Evolutionary conservation across 2,797 vertebrate species (phyloP).

Genomic region (Hydrolagus colliei): DNA sequence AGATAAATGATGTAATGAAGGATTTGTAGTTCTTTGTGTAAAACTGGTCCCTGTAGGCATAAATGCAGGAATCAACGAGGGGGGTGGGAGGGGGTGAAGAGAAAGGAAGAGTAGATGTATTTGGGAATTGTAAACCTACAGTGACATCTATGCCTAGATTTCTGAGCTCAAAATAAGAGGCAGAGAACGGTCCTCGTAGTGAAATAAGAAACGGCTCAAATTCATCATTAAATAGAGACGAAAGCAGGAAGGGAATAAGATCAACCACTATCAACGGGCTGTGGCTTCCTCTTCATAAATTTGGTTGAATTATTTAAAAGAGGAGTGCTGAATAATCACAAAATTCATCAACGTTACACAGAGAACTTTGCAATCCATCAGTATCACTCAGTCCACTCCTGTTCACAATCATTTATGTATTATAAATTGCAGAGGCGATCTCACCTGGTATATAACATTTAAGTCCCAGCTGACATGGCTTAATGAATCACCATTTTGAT

Average conservation of each 20-base stretch:
- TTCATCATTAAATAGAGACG: not conserved
- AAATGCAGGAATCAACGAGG: too few relatives aligned
- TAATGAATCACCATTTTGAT: too few relatives aligned
- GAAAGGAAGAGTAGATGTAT: not conserved
- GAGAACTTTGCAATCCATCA: not conserved
- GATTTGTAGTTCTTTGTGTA: not conserved
- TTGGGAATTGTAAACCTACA: not conserved
- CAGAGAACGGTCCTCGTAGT: too few relatives aligned
- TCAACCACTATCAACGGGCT: too few relatives aligned
- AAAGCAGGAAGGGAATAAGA: not conserved
- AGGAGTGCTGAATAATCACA: not conserved
- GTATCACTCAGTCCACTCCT: too few relatives aligned
- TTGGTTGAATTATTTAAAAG: not conserved
- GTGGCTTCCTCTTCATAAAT: not conserved
- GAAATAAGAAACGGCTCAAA: too few relatives aligned
- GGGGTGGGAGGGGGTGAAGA: too few relatives aligned
- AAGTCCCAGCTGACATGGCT: too few relatives aligned
- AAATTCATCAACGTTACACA: not conserved
- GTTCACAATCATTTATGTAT: too few relatives aligned
- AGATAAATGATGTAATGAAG: not conserved
- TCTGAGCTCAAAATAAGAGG: not conserved
- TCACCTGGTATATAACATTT: too few relatives aligned
- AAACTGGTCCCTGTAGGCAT: too few relatives aligned
- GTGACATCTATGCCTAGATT: not conserved
- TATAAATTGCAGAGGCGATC: too few relatives aligned